Evolutionary conservation across 2,888 invertebrate genomes (phyloP).

Genomic region (Aproaerema taeniolella): DNA sequence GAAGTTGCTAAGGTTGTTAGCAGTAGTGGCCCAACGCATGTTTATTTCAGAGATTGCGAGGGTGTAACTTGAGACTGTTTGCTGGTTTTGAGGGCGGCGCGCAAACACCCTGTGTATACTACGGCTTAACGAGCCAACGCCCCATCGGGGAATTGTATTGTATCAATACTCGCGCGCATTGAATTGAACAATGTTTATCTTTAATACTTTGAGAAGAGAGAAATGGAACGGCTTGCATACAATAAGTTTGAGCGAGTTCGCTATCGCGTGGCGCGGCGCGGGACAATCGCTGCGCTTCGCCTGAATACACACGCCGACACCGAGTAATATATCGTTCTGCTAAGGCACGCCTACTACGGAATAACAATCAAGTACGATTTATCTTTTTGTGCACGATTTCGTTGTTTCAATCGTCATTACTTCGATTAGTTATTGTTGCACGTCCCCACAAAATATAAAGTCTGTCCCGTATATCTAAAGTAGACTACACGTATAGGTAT

Average conservation of each 20-base stretch:
- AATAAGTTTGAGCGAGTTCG: conserved; percentile 45
- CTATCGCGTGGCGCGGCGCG: conserved; percentile 37
- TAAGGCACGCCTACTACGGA: no score
- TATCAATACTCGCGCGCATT: conserved; percentile 38
- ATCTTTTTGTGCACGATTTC: no score
- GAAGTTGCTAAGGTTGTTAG: conserved; percentile 57
- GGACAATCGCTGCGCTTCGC: conserved; percentile 24
- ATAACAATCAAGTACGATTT: no score
- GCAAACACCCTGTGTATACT: conserved; percentile 50
- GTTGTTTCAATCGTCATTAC: no score
- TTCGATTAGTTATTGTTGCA: no score
- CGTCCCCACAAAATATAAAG: no score
- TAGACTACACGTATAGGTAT: no score
- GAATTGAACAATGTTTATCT: conserved; percentile 29
- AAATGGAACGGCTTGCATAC: conserved; percentile 32
- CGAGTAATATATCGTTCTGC: neutral
- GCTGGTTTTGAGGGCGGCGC: conserved; percentile 54
- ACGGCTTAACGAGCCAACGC: conserved; percentile 56
- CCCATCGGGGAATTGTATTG: conserved; percentile 46
- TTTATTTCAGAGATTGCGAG: conserved; percentile 67
- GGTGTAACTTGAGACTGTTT: conserved; percentile 64
- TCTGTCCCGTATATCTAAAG: no score
- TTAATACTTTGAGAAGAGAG: conserved; percentile 21
- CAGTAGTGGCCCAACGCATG: conserved; percentile 56
- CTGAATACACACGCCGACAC: conserved; percentile 40